phyloP scores from a whole-genome alignment of 2,888 invertebrate species.

The Tetanocera ferruginea region DNA sequence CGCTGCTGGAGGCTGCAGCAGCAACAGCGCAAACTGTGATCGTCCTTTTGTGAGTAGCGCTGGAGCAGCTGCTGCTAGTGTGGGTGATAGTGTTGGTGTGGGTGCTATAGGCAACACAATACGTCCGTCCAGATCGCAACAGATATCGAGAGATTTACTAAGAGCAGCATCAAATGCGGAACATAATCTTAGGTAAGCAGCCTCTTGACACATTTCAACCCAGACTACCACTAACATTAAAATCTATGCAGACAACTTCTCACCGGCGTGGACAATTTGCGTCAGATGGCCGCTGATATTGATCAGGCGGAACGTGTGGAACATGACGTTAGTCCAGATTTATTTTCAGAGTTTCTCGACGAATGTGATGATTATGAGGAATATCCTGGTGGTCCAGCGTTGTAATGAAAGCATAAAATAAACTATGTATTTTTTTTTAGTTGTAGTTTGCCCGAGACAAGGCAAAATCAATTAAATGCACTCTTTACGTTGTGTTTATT shows the following conservation, averaged over 20 bases:
- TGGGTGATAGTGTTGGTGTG: slow-evolving; percentile 46
- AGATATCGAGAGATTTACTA: slow-evolving; percentile 74
- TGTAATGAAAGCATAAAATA: slow-evolving; percentile 52
- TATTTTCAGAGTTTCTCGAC: slow-evolving; percentile 60
- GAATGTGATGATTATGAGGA: slow-evolving; percentile 61
- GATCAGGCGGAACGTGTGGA: slow-evolving; percentile 72
- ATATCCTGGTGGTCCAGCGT: slow-evolving; percentile 60
- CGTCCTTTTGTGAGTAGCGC: slow-evolving; percentile 46
- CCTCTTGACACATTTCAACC: background rate
- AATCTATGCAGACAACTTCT: slow-evolving; percentile 73
- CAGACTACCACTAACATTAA: background rate
- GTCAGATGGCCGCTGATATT: slow-evolving; percentile 76
- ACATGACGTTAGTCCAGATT: slow-evolving; percentile 59
- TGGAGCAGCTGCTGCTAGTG: slow-evolving; percentile 38
- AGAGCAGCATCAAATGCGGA: slow-evolving; percentile 77
- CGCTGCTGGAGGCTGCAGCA: slow-evolving; percentile 66
- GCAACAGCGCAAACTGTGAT: slow-evolving; percentile 48
- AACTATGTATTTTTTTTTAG: slow-evolving; percentile 45
- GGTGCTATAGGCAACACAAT: slow-evolving; percentile 48
- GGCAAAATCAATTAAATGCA: slow-evolving; percentile 33
- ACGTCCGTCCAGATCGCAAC: slow-evolving; percentile 70
- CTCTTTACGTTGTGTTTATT: slow-evolving; percentile 23
- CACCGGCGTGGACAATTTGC: slow-evolving; percentile 77
- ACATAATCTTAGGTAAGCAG: slow-evolving; percentile 74
- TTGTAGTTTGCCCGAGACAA: slow-evolving; percentile 10